A percentile compares a stretch with the other conserved stretches of the same genome.
These are phyloP conservation scores for Agrochola circellaris DNA, from an alignment of 2,888 invertebrate species.

Conservation along the genomic window DNA sequence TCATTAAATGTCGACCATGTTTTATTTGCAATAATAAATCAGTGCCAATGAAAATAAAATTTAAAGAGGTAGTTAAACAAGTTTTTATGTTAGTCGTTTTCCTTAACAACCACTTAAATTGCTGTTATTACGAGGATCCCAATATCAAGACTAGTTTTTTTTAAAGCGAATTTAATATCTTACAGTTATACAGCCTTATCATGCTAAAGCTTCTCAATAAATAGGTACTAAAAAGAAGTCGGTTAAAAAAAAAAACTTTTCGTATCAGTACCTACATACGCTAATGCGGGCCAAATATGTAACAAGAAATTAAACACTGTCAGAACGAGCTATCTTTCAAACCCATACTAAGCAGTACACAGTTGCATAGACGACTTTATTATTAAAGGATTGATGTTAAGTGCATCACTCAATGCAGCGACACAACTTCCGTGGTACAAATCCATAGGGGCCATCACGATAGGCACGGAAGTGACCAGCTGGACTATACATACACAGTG, in stretches of 20 bases:
- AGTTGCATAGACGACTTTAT: constrained; percentile 1
- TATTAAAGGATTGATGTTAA: constrained; percentile 34
- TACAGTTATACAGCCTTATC: background rate
- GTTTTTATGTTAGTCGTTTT: constrained; percentile 7
- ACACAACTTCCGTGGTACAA: constrained; percentile 35
- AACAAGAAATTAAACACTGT: background rate
- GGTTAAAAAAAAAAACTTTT: too few relatives aligned
- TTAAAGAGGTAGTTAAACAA: constrained; percentile 7
- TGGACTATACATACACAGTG: background rate
- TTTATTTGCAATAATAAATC: constrained; percentile 35
- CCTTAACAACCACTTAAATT: constrained; percentile 7
- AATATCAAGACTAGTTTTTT: background rate
- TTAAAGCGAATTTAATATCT: background rate
- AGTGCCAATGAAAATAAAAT: constrained; percentile 5
- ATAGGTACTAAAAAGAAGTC: background rate
- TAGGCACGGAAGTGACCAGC: constrained; percentile 9
- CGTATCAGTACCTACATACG: background rate
- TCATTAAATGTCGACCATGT: background rate
- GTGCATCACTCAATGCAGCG: constrained; percentile 24
- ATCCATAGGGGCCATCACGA: background rate
- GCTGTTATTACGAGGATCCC: background rate
- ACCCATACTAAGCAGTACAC: background rate
- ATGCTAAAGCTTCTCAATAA: background rate
- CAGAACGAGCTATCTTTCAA: constrained; percentile 19
- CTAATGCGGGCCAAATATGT: background rate